Evolutionary conservation across 2,113 vertebrate species (phyloP), one percentile per base, ranked within the genome.

Genomic region (Crotophaga sulcirostris): DNA sequence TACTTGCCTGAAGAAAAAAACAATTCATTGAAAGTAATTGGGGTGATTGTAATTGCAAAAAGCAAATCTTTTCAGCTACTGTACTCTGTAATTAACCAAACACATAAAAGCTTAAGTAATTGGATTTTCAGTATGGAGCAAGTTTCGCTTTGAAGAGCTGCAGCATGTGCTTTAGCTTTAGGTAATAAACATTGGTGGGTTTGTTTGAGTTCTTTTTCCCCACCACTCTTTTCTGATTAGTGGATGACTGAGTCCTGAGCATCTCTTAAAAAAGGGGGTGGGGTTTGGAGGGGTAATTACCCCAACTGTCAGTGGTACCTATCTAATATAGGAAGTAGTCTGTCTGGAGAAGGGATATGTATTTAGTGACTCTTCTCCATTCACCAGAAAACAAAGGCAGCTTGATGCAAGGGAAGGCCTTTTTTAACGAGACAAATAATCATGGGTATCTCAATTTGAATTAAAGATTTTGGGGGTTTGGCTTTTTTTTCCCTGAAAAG

Each of bases 11-110:
- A 81, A 82, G 42, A 6, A 45, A 86, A 64, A 33, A 58, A 9
- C 31, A 63, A 26, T 77, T 66, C 33, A 29, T 33, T 64, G 28
- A 20, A 45, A 72, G 29, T 49, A 64, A 58, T 83, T 10, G 33
- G 51, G 42, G 70, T 83, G 8, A 69, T 58, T 90, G 82, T 89
- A 84, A 85, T 64, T 95, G 90, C 74, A 90, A 92, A 88, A 87
- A 73, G 36, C 24, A 94, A 33, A 47, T 73, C 36, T 88, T 24
- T 82, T 58, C 64, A 58, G n/a, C 36, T 83, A 3, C 64, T 26
- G 6, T 62, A 73, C 44, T 31, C 33, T 82, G 0, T 49, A 84
- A 86, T 90, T 89, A 87, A 66, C 47, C 34, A 73, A 74, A n/a
- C 62, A 26, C n/a, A 72, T 44, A 78, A 62, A 90, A 83, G 13